Conservation (phyloP, 2,797 vertebrate genomes). For the Poecilia picta region DNA sequence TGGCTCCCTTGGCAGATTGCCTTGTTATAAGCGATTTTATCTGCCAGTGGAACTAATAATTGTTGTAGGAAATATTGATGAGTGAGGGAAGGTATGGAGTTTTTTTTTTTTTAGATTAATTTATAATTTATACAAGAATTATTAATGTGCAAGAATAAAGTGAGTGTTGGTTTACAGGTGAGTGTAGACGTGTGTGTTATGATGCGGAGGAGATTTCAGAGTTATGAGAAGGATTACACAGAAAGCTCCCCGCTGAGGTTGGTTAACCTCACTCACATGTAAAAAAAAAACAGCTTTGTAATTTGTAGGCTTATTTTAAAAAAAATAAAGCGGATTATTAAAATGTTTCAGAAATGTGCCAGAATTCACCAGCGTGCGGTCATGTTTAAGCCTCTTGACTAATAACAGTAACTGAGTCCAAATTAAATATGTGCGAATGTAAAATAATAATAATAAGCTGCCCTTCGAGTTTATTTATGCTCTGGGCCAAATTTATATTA, state of each 20-base stretch:
- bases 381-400: slow-evolving; percentile 4
- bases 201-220: neutral
- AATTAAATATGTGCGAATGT: neutral
- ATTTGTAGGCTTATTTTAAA: neutral
- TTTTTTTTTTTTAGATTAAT: too few relatives aligned
- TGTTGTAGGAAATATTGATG: too few relatives aligned
- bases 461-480: neutral
- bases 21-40: too few relatives aligned
- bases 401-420: neutral
- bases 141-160: too few relatives aligned
- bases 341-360: neutral
- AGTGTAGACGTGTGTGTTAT: slow-evolving; percentile 1
- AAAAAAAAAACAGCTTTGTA: slow-evolving; percentile 6
- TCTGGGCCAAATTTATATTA: neutral
- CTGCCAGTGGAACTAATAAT: too few relatives aligned
- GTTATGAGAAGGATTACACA: slow-evolving; percentile 10
- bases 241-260: neutral
- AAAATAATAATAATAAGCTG: neutral
- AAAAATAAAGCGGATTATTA: slow-evolving; percentile 15
- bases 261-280: neutral
- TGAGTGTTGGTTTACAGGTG: too few relatives aligned
- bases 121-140: too few relatives aligned
- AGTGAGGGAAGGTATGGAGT: too few relatives aligned
- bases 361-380: neutral
- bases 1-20: too few relatives aligned